A percentile compares a stretch with the other conserved stretches of the same genome.
phyloP scores from a whole-genome alignment of 2,888 invertebrate genomes.

The Campaea margaritaria region DNA sequence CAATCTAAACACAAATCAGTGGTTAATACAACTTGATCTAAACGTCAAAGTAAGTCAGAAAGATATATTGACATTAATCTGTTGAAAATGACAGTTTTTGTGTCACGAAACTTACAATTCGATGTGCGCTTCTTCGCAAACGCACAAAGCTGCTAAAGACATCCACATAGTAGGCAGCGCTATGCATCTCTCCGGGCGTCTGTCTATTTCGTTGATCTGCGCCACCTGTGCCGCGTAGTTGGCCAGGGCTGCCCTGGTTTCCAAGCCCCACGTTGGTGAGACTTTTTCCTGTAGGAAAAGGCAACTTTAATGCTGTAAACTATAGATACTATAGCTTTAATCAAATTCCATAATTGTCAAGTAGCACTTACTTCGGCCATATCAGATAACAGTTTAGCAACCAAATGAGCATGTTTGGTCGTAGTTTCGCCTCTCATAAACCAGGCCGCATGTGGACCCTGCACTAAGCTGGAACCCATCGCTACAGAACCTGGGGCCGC shows the following conservation, averaged over 20 bases:
- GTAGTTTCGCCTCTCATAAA: constrained; percentile 94
- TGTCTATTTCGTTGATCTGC: constrained; percentile 90
- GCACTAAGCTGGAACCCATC: constrained; percentile 81
- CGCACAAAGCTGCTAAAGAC: constrained; percentile 96
- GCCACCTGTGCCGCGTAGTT: constrained; percentile 94
- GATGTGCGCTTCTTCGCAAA: constrained; percentile 95
- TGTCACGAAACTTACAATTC: constrained; percentile 82
- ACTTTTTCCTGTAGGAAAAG: constrained; percentile 90
- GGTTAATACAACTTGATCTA: too few species aligned
- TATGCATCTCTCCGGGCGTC: constrained; percentile 91
- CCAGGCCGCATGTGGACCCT: constrained; percentile 86
- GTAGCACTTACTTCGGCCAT: constrained; percentile 92
- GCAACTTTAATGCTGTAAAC: background rate
- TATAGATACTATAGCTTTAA: too few species aligned
- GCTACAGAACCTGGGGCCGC: constrained; percentile 76
- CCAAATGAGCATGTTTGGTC: constrained; percentile 94
- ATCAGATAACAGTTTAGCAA: constrained; percentile 94
- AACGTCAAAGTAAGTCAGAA: too few species aligned
- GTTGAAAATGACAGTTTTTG: too few species aligned
- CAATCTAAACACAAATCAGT: constrained; percentile 13
- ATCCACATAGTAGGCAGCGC: constrained; percentile 95
- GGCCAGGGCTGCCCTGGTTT: constrained; percentile 95
- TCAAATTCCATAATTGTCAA: background rate
- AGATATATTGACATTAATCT: too few species aligned
- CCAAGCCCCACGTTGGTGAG: constrained; percentile 93